phyloP scores from a whole-genome alignment of 2,113 vertebrate genomes.

The Erythrolamprus reginae region DNA sequence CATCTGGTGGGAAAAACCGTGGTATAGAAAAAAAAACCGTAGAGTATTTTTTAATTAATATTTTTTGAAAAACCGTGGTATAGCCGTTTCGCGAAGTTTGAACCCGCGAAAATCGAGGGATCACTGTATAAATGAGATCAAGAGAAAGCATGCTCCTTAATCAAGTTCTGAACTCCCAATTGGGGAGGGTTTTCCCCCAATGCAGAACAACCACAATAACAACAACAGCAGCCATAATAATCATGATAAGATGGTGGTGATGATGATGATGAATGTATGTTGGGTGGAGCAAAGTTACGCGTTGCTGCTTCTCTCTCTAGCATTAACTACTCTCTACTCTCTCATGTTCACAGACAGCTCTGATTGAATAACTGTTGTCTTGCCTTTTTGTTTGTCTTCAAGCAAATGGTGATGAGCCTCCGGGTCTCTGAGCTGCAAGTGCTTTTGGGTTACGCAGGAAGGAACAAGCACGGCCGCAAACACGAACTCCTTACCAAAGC shows the following conservation, averaged over 20 bases:
- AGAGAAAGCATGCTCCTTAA: not conserved
- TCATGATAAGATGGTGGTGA: not conserved
- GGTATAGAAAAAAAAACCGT: too few species aligned
- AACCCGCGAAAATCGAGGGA: too few species aligned
- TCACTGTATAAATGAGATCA: too few species aligned
- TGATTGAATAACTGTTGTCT: not conserved
- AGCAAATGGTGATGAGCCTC: conserved; percentile 99
- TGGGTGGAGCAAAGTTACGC: not conserved
- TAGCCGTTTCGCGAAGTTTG: too few species aligned
- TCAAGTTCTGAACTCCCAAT: not conserved
- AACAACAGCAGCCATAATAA: too few species aligned
- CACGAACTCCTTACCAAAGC: conserved; percentile 98
- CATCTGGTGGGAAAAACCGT: too few species aligned
- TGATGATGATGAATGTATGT: not conserved
- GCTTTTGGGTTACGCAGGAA: conserved; percentile 94
- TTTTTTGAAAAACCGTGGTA: too few species aligned
- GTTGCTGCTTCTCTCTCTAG: not conserved
- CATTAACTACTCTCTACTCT: not conserved
- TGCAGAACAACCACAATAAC: not conserved
- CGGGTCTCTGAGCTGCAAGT: conserved; percentile 98
- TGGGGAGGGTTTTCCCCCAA: not conserved
- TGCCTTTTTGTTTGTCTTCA: conserved; percentile 57
- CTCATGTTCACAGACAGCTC: not conserved
- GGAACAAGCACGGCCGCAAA: conserved; percentile 98
- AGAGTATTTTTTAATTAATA: too few species aligned